Percentiles rank a stretch among this genome's conserved stretches.
Conservation (phyloP, 2,113 vertebrate genomes). For the Alethe castanea region DNA sequence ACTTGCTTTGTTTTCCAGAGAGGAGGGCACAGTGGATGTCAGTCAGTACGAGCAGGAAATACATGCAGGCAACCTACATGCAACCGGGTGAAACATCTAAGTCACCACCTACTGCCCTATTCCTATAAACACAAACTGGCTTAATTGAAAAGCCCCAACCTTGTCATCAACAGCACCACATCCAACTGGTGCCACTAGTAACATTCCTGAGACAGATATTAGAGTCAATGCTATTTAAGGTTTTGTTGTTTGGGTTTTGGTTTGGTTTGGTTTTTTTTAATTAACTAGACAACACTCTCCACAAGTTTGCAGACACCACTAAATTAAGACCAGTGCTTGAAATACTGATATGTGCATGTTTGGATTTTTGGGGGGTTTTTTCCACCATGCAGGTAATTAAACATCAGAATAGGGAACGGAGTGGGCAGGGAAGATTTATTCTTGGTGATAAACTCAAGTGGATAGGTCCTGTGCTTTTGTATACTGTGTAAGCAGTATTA, state of each 20-base stretch:
- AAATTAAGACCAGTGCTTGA: background rate
- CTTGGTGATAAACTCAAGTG: background rate
- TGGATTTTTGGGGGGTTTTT: background rate
- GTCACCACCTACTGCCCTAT: background rate
- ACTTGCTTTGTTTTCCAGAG: background rate
- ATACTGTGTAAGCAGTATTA: background rate
- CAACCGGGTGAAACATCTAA: fast-evolving
- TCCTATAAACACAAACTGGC: background rate
- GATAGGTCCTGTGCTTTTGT: background rate
- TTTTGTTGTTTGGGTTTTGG: no score
- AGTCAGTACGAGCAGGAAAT: background rate
- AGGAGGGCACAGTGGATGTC: fast-evolving
- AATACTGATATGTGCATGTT: background rate
- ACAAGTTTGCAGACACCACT: background rate
- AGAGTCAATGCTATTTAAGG: background rate
- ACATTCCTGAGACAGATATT: background rate
- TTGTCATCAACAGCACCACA: background rate
- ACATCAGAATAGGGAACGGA: background rate
- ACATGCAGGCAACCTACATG: fast-evolving
- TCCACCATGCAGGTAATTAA: background rate
- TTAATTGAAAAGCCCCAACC: background rate
- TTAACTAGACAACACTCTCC: background rate
- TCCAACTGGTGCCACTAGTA: background rate
- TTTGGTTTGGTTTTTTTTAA: background rate
- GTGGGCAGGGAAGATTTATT: background rate